Conservation (phyloP, 2,797 vertebrate genomes). For the Melanogrammus aeglefinus region DNA sequence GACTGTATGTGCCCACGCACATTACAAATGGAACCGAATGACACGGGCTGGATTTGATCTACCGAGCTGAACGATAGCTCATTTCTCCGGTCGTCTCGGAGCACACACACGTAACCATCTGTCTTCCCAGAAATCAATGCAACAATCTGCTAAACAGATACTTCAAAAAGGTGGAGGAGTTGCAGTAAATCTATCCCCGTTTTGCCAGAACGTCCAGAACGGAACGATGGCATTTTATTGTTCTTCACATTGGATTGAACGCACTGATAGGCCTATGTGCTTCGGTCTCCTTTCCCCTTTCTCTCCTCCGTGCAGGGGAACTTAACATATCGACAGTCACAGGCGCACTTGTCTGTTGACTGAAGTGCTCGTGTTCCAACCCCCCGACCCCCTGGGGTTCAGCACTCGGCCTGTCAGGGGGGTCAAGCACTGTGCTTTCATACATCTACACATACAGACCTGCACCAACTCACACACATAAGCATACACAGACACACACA, state of each 20-base stretch:
- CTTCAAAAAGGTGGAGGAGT: constrained; percentile 74
- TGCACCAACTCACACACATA: constrained; percentile 11
- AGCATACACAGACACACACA: not conserved
- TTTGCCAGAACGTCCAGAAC: constrained; percentile 73
- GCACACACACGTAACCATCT: constrained; percentile 70
- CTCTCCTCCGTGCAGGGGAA: not conserved
- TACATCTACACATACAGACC: constrained; percentile 7
- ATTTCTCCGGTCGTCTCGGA: constrained; percentile 75
- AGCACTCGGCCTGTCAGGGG: constrained; percentile 25
- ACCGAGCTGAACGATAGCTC: constrained; percentile 77
- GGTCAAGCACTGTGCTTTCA: constrained; percentile 26
- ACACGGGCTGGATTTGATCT: constrained; percentile 77
- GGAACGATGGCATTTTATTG: constrained; percentile 73
- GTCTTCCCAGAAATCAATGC: constrained; percentile 79
- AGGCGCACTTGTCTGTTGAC: constrained; percentile 57
- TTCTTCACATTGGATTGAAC: constrained; percentile 74
- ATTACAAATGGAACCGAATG: constrained; percentile 72
- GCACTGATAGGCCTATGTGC: constrained; percentile 70
- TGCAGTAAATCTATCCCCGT: constrained; percentile 77
- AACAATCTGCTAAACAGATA: constrained; percentile 82
- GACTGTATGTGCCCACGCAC: constrained; percentile 64
- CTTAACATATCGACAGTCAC: not conserved
- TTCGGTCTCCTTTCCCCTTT: constrained; percentile 24
- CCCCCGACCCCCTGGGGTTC: constrained; percentile 28
- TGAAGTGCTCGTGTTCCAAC: constrained; percentile 42